Evolutionary conservation across 1,140 invertebrate species (phyloP).

Genomic region (Delia radicum): DNA sequence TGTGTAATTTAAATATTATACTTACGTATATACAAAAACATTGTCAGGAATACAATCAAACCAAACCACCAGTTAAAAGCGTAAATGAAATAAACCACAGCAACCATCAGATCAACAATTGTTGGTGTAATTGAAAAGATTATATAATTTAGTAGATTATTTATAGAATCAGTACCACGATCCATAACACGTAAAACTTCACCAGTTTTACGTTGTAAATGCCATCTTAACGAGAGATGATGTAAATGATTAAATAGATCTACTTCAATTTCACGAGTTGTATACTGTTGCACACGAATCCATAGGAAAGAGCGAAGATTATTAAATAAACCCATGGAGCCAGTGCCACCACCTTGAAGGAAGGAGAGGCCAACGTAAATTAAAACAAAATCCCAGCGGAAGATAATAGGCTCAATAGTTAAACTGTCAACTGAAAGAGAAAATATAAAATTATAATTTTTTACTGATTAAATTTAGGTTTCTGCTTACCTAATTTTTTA

Average conservation of each 20-base stretch:
- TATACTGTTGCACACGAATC: slow-evolving; percentile 95
- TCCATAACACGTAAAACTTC: slow-evolving; percentile 94
- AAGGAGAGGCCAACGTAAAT: slow-evolving; percentile 87
- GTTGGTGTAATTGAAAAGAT: slow-evolving; percentile 88
- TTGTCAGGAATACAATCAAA: slow-evolving; percentile 88
- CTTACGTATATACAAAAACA: slow-evolving; percentile 90
- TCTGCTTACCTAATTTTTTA: slow-evolving; percentile 74
- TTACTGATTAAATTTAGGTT: slow-evolving; percentile 7
- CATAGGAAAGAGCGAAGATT: slow-evolving; percentile 89
- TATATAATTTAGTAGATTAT: slow-evolving; percentile 87
- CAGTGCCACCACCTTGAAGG: slow-evolving; percentile 88
- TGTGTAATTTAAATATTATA: slow-evolving; percentile 35
- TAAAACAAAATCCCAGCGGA: slow-evolving; percentile 87
- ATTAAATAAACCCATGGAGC: slow-evolving; percentile 89
- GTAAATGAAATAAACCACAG: slow-evolving; percentile 83
- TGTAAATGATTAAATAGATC: slow-evolving; percentile 85
- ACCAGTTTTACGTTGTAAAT: slow-evolving; percentile 89
- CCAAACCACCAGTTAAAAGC: slow-evolving; percentile 93
- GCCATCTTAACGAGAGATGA: slow-evolving; percentile 83
- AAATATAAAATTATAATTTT: slow-evolving; percentile 35
- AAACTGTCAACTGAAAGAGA: slow-evolving; percentile 75
- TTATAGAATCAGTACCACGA: slow-evolving; percentile 91
- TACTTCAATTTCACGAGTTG: slow-evolving; percentile 86
- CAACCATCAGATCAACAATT: slow-evolving; percentile 89
- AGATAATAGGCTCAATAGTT: slow-evolving; percentile 60